A percentile compares a stretch with the other conserved stretches of the same genome.
These are phyloP conservation scores for Atherinomorus stipes DNA, from an alignment of 2,113 vertebrate species.

Conservation along the genomic window DNA sequence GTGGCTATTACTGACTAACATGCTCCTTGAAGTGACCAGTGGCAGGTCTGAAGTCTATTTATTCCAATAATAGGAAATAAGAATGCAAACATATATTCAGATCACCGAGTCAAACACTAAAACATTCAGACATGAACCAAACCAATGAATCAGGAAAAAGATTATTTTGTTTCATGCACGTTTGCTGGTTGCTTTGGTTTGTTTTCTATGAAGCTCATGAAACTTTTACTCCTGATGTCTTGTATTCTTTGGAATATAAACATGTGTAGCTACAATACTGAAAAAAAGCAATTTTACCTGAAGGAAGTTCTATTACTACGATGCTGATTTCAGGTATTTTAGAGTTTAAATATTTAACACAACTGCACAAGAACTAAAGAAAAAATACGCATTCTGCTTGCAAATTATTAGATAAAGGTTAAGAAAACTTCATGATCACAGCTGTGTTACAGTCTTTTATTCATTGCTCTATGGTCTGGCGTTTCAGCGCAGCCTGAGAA, in stretches of 20 bases:
- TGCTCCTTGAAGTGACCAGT: background rate
- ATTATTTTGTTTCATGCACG: background rate
- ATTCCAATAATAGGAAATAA: background rate
- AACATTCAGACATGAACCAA: background rate
- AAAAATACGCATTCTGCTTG: background rate
- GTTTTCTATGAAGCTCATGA: too few relatives aligned
- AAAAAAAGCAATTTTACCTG: background rate
- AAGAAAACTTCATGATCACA: background rate
- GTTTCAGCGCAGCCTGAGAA: background rate
- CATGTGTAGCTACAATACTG: too few relatives aligned
- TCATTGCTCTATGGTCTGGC: background rate
- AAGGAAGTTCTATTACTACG: background rate
- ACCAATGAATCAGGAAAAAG: background rate
- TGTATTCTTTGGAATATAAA: background rate
- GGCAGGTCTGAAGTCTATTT: background rate
- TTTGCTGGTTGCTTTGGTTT: background rate
- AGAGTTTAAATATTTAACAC: background rate
- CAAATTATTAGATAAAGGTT: constrained; percentile 5
- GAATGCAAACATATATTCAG: background rate
- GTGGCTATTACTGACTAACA: background rate
- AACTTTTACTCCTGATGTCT: too few relatives aligned
- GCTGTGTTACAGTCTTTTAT: constrained; percentile 2
- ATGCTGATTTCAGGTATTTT: background rate
- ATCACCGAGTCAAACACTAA: background rate
- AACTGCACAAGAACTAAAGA: background rate